Percentiles rank a stretch among this genome's conserved stretches.
Conservation (phyloP, 2,888 invertebrate species). For the Invenusta paracnida region DNA sequence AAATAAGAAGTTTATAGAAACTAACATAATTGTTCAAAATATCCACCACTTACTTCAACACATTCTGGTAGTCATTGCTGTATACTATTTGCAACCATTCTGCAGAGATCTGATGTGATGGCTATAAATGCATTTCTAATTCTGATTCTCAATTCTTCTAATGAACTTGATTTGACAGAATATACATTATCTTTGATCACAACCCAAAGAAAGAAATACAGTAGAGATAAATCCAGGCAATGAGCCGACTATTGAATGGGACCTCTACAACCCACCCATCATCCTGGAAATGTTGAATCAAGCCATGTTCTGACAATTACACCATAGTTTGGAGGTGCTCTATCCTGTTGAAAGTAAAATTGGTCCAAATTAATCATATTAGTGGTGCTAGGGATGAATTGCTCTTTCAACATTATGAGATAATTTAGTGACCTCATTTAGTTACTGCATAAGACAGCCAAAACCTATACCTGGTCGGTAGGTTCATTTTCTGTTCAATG, state of each 20-base stretch:
- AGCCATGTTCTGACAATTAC: conserved; percentile 10
- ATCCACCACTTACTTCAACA: conserved; percentile 23
- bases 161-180: background rate
- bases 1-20: background rate
- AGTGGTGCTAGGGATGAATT: conserved; percentile 17
- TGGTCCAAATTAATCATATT: conserved; percentile 12
- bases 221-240: background rate
- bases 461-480: background rate
- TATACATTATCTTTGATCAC: background rate
- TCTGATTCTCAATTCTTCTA: conserved; percentile 19
- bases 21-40: conserved; percentile 3
- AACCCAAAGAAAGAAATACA: background rate
- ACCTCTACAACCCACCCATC: conserved; percentile 6
- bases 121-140: conserved; percentile 11
- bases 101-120: background rate
- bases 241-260: background rate
- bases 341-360: background rate
- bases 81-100: background rate
- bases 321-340: conserved; percentile 2
- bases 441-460: background rate
- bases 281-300: conserved; percentile 22
- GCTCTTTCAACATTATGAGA: background rate
- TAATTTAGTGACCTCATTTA: background rate
- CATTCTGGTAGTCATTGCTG: conserved; percentile 17
- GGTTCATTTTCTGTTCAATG: conserved; percentile 16